phyloP scores from a whole-genome alignment of 2,888 invertebrate genomes.

The Disparrhopalites patrizii region DNA sequence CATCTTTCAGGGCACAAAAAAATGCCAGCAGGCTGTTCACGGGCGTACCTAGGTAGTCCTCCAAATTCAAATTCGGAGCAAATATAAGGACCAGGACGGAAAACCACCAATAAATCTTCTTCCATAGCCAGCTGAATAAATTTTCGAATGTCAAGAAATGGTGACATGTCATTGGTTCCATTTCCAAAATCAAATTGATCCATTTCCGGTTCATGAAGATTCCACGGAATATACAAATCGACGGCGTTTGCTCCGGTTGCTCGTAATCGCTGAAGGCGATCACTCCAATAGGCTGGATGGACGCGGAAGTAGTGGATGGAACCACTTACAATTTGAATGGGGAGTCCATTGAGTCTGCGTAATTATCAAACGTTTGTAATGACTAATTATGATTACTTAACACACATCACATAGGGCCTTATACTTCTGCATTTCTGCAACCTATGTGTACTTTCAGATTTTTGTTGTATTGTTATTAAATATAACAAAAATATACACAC shows the following conservation, averaged over 20 bases:
- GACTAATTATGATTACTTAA: constrained; percentile 48
- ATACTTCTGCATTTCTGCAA: too few relatives aligned
- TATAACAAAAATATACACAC: too few relatives aligned
- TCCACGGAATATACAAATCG: constrained; percentile 51
- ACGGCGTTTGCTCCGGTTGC: constrained; percentile 56
- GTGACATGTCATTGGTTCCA: constrained; percentile 50
- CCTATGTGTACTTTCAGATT: too few relatives aligned
- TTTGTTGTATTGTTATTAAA: too few relatives aligned
- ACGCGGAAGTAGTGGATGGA: constrained; percentile 58
- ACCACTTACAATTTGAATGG: constrained; percentile 55
- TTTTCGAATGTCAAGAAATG: constrained; percentile 49
- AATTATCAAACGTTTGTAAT: too few relatives aligned
- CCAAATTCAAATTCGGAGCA: constrained; percentile 59
- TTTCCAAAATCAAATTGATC: constrained; percentile 52
- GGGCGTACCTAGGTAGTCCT: constrained; percentile 51
- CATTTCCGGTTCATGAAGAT: constrained; percentile 52
- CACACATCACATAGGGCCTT: too few relatives aligned
- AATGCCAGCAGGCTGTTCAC: too few relatives aligned
- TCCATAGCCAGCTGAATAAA: constrained; percentile 55
- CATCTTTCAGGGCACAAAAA: too few relatives aligned
- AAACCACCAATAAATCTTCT: constrained; percentile 55
- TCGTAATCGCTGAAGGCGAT: constrained; percentile 55
- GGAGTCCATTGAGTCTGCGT: constrained; percentile 52
- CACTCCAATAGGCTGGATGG: constrained; percentile 56
- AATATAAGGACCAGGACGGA: constrained; percentile 58